Base-by-base conservation (phyloP, 2,797 vertebrate genomes). In the Dromococcyx pavoninus region DNA sequence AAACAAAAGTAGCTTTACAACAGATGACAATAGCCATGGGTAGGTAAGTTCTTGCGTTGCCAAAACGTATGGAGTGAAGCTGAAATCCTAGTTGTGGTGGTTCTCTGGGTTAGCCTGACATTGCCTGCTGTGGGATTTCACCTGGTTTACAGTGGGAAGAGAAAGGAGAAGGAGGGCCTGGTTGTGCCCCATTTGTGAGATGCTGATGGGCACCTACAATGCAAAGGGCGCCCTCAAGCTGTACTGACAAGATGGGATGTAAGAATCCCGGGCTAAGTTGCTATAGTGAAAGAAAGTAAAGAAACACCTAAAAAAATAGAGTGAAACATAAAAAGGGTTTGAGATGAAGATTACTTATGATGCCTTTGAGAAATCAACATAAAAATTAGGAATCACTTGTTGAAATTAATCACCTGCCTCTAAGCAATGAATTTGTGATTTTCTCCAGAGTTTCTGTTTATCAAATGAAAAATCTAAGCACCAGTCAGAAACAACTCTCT, bases 161-260 rank as follows among this genome's bases (percentile, higher is more conserved):
- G 14, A 9, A 66, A 74, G 23, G 23, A 24, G 71, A 30, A 17
- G 46, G 30, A 32, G 13, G 14, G 4, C 11, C 23, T 43, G 10
- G 13, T 0, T n/a, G 25, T 70, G 24, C 13, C 46, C 17, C 23
- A 8, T 32, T 41, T 46, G 24, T 24, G 66, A 79, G 39, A 24
- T 12, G 39, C 27, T 76, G 43, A 17, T 0, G 3, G 18, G 6
- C 2, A 7, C 33, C 43, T 39, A 30, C 15, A n/a, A 11, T 7
- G 37, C 46, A 48, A 58, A 70, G 39, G 48, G 17, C 35, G 87
- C 18, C 32, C 18, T 8, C 8, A 4, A 17, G 3, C 43, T 2
- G 0, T n/a, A 8, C 15, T 12, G 21, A 23, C 0, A 0, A 50
- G 9, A 6, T 48, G 50, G 21, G 16, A 44, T 7, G 9, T 16